phyloP scores from a whole-genome alignment of 1,140 invertebrate genomes.

The Lepidurus apus region DNA sequence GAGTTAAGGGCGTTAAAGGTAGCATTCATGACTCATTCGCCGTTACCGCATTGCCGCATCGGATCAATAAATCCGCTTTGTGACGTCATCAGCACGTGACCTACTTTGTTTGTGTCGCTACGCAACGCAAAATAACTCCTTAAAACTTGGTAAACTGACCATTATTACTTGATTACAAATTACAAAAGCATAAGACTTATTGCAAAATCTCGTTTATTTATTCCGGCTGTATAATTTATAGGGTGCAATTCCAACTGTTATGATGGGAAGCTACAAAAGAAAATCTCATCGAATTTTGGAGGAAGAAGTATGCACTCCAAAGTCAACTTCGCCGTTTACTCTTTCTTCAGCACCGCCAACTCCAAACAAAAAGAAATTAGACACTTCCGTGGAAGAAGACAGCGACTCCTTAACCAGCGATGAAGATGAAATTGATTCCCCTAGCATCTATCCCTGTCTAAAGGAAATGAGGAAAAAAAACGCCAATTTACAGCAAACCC shows the following conservation, averaged over 20 bases:
- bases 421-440: not conserved
- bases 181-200: too few relatives aligned
- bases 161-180: too few relatives aligned
- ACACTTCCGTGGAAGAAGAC: not conserved
- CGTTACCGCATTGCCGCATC: conserved; percentile 1
- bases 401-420: not conserved
- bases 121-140: too few relatives aligned
- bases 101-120: too few relatives aligned
- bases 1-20: too few relatives aligned
- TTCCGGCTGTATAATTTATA: not conserved
- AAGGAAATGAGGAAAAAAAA: not conserved
- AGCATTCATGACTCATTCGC: not conserved
- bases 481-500: not conserved
- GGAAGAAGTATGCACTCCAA: not conserved
- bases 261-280: not conserved
- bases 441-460: not conserved
- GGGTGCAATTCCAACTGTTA: not conserved
- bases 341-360: not conserved
- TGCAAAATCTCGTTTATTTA: too few relatives aligned
- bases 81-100: not conserved
- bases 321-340: not conserved
- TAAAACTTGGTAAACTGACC: too few relatives aligned
- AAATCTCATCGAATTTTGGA: not conserved
- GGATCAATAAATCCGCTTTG: not conserved
- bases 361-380: not conserved